Evolutionary conservation across 2,888 invertebrate genomes (phyloP), one percentile per base, ranked within the genome.

Genomic region (Eupeodes latifasciatus): DNA sequence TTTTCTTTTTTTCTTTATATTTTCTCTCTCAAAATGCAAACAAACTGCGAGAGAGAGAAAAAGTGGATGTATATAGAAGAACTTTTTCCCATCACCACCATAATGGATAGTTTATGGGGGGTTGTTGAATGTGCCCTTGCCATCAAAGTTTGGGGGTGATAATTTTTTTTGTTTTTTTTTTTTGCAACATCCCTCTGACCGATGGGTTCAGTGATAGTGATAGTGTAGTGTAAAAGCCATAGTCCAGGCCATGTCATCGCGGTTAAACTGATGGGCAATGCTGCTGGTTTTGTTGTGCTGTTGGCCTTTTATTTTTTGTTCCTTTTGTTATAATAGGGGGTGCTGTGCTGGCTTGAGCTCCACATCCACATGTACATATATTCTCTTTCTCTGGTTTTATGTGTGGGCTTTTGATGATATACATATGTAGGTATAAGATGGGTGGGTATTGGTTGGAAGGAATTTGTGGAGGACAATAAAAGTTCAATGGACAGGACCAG

Each of bases 201-300:
- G 89, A 89, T 86, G 78, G 57, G 89, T 90, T 90, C 90, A 89
- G 89, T 83, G 72, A 85, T 80, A 78, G 82, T 71, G 71, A 71
- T 71, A 71, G 55, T 71, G 69, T 83, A 77, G 83, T 89, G 83
- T 89, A 90, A 88, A 92, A 92, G 92, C 92, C 92, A 92, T 91
- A 91, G 92, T 91, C 91, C 91, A 91, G 92, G 92, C 91, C 92
- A 92, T 93, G 92, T 92, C 93, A 93, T 91, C 91, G 91, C 91
- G 92, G 93, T 93, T 93, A 92, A 93, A 92, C 93, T 93, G 92
- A 92, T 92, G 92, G 92, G 91, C 92, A 91, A 90, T 85, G 88
- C 78, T 84, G 84, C 27, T 72, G 72, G 84, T 88, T 51, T 67
- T 51, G 34, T 51, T 67, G 47, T 67, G 47, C 14, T 64, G 49